phyloP scores from a whole-genome alignment of 2,113 vertebrate genomes.

The Microtus pennsylvanicus region DNA sequence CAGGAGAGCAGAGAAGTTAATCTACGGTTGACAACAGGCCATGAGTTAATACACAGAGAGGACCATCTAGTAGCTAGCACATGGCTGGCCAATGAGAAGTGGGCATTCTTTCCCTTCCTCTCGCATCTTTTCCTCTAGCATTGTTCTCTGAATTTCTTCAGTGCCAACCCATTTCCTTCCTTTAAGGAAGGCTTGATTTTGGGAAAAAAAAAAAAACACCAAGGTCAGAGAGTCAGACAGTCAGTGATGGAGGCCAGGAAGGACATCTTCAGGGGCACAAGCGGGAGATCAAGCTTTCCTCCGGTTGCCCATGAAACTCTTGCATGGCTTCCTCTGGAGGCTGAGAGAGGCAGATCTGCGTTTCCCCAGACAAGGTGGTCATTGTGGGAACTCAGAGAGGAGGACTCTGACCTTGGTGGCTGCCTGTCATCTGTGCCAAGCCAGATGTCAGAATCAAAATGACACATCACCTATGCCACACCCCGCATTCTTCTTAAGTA shows the following conservation, averaged over 20 bases:
- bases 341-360: neutral
- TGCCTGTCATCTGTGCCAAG: constrained; percentile 34
- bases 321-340: neutral
- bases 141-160: constrained; percentile 62
- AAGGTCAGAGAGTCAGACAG: constrained; percentile 29
- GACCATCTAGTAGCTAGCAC: neutral
- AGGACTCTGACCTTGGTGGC: neutral
- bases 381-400: neutral
- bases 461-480: constrained; percentile 40
- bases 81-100: neutral
- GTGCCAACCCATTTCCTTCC: constrained; percentile 59
- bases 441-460: constrained; percentile 38
- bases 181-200: constrained; percentile 62
- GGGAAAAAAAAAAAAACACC: neutral
- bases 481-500: constrained; percentile 22
- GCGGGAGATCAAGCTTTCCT: constrained; percentile 7
- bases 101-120: neutral
- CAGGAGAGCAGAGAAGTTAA: neutral
- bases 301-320: too few relatives aligned
- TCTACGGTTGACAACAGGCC: neutral
- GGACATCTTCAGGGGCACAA: neutral
- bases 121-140: constrained; percentile 11
- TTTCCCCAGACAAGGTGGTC: neutral
- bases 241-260: constrained; percentile 36
- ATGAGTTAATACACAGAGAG: neutral